Percentiles rank a stretch among this genome's conserved stretches.
Conservation (phyloP, 1,140 invertebrate species). For the Epicauta chinensis region DNA sequence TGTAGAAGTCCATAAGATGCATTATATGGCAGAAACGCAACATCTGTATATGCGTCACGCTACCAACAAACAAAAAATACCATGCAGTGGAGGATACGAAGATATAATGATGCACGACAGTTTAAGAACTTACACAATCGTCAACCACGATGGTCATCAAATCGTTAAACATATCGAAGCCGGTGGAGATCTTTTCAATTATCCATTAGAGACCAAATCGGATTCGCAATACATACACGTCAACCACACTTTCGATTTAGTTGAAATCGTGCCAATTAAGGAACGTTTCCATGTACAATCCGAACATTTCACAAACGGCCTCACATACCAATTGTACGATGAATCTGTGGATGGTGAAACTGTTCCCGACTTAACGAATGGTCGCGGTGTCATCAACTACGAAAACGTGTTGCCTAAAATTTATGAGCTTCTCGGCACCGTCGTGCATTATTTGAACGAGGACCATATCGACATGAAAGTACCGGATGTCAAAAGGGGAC, state of each 20-base stretch:
- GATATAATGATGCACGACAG: conserved; percentile 19
- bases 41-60: conserved; percentile 17
- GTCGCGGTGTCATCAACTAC: conserved; percentile 35
- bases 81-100: conserved; percentile 20
- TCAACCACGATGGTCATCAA: conserved; percentile 18
- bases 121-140: conserved; percentile 18
- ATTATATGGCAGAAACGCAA: conserved; percentile 13
- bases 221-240: conserved; percentile 40
- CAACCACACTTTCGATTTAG: conserved; percentile 42
- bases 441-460: conserved; percentile 40
- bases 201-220: conserved; percentile 39
- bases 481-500: conserved; percentile 38
- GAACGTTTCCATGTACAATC: conserved; percentile 1
- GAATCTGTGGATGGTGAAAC: conserved; percentile 18
- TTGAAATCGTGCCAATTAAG: conserved; percentile 18
- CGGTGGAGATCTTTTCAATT: conserved; percentile 36
- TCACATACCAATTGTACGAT: conserved; percentile 32
- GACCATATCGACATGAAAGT: conserved; percentile 38
- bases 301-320: conserved; percentile 26
- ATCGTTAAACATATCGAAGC: conserved; percentile 20
- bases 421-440: conserved; percentile 37
- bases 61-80: conserved; percentile 3
- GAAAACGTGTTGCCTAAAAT: conserved; percentile 31
- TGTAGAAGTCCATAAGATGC: conserved; percentile 25
- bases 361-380: conserved; percentile 37